Percentiles rank a stretch among this genome's conserved stretches.
phyloP scores from a whole-genome alignment of 2,113 vertebrate species.

The Anoura caudifer region DNA sequence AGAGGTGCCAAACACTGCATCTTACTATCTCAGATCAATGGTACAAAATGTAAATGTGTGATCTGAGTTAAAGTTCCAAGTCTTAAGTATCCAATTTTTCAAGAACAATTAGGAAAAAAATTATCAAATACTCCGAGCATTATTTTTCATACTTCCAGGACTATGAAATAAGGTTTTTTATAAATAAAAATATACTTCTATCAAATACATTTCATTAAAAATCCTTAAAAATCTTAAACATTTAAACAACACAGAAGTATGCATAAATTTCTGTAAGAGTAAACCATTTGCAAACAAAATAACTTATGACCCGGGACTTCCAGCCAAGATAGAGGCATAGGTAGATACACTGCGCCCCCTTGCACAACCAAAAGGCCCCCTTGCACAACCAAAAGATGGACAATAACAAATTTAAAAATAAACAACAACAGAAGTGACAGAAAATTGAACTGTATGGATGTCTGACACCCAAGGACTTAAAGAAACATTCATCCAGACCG shows the following conservation, averaged over 20 bases:
- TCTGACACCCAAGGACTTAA: too few relatives aligned
- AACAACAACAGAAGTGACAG: too few relatives aligned
- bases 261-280: constrained; percentile 51
- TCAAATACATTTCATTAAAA: constrained; percentile 42
- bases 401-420: too few relatives aligned
- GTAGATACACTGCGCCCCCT: too few relatives aligned
- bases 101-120: neutral
- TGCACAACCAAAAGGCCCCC: too few relatives aligned
- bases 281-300: constrained; percentile 33
- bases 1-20: too few relatives aligned
- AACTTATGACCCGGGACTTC: neutral
- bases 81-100: neutral
- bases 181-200: constrained; percentile 54
- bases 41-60: neutral
- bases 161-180: neutral
- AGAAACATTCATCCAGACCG: too few relatives aligned
- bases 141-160: neutral
- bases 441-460: too few relatives aligned
- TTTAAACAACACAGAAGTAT: constrained; percentile 56
- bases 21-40: neutral
- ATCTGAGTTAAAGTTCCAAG: neutral
- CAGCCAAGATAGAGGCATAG: too few relatives aligned
- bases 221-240: constrained; percentile 57
- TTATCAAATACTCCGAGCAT: neutral
- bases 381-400: too few relatives aligned